These are phyloP conservation scores for Dendronephthya gigantea DNA, from an alignment of 64 coral and sea anemone species.

Conservation along the genomic window DNA sequence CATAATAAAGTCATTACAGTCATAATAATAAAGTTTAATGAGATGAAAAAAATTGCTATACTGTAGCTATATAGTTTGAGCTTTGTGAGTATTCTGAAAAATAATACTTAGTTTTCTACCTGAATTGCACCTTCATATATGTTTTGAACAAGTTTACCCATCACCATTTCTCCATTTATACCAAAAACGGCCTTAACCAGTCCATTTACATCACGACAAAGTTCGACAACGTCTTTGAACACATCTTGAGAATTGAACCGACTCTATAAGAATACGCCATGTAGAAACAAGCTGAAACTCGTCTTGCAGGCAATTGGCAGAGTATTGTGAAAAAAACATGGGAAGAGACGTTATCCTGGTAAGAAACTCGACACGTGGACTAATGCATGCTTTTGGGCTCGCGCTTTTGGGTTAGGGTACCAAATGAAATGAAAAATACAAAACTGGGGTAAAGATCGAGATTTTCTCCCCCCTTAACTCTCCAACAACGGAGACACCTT, in stretches of 20 bases:
- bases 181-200: constrained; percentile 83
- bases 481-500: no score
- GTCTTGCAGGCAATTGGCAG: neutral
- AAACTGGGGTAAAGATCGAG: no score
- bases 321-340: neutral
- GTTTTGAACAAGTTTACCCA: constrained; percentile 95
- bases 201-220: constrained; percentile 69
- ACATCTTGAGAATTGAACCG: constrained; percentile 72
- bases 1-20: no score
- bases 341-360: no score
- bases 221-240: constrained; percentile 74
- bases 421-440: no score
- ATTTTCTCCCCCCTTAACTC: no score
- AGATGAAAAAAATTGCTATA: no score
- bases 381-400: no score
- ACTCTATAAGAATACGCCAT: constrained; percentile 36
- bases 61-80: no score
- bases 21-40: no score
- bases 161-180: constrained; percentile 77
- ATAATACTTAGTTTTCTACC: constrained; percentile 22
- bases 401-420: no score
- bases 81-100: no score
- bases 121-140: constrained; percentile 81
- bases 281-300: neutral
- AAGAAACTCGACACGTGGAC: neutral